Evolutionary conservation across 2,797 vertebrate genomes (phyloP).

Genomic region (Sebastes itinus): DNA sequence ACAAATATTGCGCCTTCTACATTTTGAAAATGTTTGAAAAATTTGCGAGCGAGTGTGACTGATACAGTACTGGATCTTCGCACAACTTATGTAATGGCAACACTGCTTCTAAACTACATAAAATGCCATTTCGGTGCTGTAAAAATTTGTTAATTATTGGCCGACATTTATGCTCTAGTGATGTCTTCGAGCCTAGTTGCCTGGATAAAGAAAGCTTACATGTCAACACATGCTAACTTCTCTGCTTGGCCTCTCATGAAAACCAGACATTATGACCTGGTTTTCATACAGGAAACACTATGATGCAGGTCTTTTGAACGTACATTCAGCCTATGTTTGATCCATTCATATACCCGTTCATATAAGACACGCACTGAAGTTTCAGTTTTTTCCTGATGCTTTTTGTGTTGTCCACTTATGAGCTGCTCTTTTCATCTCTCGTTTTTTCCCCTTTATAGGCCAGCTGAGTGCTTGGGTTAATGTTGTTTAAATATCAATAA

Average conservation of each 20-base stretch:
- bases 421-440: neutral
- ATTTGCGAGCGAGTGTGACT: neutral
- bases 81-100: neutral
- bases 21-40: no score
- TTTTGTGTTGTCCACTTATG: neutral
- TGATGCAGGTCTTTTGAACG: neutral
- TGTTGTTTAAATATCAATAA: slow-evolving; percentile 16
- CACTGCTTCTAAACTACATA: neutral
- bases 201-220: neutral
- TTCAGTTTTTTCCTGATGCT: neutral
- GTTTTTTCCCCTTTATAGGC: neutral
- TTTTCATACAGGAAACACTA: neutral
- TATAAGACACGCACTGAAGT: neutral
- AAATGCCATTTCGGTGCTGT: neutral
- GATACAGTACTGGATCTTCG: neutral
- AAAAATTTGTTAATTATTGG: neutral
- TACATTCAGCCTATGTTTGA: neutral
- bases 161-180: rapidly evolving
- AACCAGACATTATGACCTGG: neutral
- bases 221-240: neutral
- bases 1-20: no score
- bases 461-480: neutral
- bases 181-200: neutral
- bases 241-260: neutral
- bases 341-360: neutral